phyloP scores from a whole-genome alignment of 2,113 vertebrate genomes.

The Archilochus colubris region DNA sequence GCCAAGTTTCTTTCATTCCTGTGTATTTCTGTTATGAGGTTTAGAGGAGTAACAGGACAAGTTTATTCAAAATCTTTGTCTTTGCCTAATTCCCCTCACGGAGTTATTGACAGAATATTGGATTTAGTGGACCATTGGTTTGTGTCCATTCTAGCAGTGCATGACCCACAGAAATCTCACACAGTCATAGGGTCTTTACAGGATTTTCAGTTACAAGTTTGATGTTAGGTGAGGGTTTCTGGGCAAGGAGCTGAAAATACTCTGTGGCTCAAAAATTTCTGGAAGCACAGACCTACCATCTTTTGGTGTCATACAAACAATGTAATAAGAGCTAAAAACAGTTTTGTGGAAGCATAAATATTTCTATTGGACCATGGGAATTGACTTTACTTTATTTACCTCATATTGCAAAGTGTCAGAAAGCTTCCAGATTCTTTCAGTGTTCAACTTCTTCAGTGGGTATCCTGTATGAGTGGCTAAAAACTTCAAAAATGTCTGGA shows the following conservation, averaged over 20 bases:
- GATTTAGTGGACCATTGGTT: neutral
- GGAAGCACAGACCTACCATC: neutral
- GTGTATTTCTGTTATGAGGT: neutral
- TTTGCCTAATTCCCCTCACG: neutral
- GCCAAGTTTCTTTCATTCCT: neutral
- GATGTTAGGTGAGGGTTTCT: neutral
- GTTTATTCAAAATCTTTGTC: neutral
- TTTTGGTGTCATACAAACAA: neutral
- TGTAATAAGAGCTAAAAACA: neutral
- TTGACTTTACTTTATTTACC: constrained; percentile 41
- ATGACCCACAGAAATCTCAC: neutral
- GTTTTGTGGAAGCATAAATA: neutral
- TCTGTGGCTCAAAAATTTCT: neutral
- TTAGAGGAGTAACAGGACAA: neutral
- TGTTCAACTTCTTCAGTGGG: constrained; percentile 5
- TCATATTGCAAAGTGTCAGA: constrained; percentile 61
- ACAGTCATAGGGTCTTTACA: neutral
- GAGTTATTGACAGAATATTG: neutral
- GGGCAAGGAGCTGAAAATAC: neutral
- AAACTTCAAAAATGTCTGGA: constrained; percentile 61
- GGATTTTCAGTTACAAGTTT: neutral
- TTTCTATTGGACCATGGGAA: neutral
- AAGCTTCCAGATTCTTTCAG: constrained; percentile 41
- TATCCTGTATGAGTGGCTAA: constrained; percentile 60
- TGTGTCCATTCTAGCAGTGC: neutral